Conservation (phyloP, 2,888 invertebrate species). For the Sceliomorpha sp. region DNA sequence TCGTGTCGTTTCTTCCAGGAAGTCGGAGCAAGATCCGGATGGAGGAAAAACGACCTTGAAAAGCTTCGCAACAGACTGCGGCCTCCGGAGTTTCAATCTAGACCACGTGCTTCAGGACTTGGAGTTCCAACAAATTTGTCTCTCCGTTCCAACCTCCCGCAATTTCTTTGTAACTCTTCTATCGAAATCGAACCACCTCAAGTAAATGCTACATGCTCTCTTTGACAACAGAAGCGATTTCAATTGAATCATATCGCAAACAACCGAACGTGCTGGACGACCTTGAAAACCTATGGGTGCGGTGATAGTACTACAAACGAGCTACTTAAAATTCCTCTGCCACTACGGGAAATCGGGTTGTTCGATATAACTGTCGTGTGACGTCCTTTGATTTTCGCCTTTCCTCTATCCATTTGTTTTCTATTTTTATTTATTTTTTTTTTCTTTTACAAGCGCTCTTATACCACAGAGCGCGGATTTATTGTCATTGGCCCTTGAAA, state of each 20-base stretch:
- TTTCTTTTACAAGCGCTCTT: conserved; percentile 19
- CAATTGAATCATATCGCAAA: no score
- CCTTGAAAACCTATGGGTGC: conserved; percentile 9
- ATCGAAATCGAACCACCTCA: conserved; percentile 11
- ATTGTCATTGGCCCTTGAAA: conserved; percentile 48
- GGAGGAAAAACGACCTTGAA: no score
- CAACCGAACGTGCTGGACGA: no score
- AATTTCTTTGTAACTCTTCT: conserved; percentile 8
- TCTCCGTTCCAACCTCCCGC: no score
- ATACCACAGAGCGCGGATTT: conserved; percentile 14
- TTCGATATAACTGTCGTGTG: conserved; percentile 10
- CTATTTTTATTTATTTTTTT: conserved; percentile 6
- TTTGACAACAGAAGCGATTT: conserved; percentile 1
- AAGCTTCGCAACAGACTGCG: no score
- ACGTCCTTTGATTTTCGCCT: conserved; percentile 17
- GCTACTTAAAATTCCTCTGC: conserved; percentile 13
- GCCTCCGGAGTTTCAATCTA: no score
- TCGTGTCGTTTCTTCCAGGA: conserved; percentile 2
- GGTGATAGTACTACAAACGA: conserved; percentile 9
- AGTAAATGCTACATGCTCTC: conserved; percentile 16
- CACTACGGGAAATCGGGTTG: conserved; percentile 34
- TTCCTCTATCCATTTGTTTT: conserved; percentile 8
- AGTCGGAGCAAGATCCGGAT: no score
- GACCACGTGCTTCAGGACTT: no score
- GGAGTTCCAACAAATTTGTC: no score